Evolutionary conservation across 2,113 vertebrate genomes (phyloP), one percentile per base, ranked within the genome.

Genomic region (Microtus montanus): DNA sequence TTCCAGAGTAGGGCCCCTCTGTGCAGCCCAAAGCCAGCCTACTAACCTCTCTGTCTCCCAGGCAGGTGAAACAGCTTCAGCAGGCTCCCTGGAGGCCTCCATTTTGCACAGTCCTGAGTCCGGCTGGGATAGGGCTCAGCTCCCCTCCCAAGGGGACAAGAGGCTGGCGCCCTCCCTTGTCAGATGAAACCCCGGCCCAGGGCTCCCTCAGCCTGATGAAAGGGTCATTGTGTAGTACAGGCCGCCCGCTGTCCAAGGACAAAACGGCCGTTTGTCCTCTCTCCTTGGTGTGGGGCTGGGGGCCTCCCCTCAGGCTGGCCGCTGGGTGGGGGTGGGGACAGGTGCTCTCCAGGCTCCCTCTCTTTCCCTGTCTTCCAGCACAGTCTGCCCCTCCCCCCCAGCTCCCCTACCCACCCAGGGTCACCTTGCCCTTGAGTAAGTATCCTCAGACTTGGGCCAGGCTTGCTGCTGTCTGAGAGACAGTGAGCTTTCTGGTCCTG

Each of bases 211-310:
- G 97, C 85, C 90, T 54, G 95, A 97, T 97, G 97, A 97, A 97
- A 97, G 97, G 97, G 97, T 97, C 97, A 97, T 97, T 97, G 97
- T 97, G 97, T 96, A 92, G 79, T 0, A 90, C 66, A 0, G 97
- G 97, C 97, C 77, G 97, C 95, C 96, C 92, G 95, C 97, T 95
- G 95, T 96, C 95, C 97, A 96, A 97, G 95, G 97, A 97, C 97
- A 97, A 97, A 97, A 97, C 97, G 94, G 0, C 95, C 82, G 64
- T 97, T 96, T 97, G 97, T 97, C 97, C 96, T 97, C 95, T 87
- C 89, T 93, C 87, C 79, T 90, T 54, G 91, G 96, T 61, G n/a
- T 30, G 7, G 97, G 96, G 90, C 93, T 82, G 94, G 96, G 93
- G 97, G 96, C 97, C 96, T 95, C 96, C 96, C 96, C 94, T 78